These are phyloP conservation scores for Cancer borealis DNA, from an alignment of 2,888 invertebrate genomes.

Conservation along the genomic window DNA sequence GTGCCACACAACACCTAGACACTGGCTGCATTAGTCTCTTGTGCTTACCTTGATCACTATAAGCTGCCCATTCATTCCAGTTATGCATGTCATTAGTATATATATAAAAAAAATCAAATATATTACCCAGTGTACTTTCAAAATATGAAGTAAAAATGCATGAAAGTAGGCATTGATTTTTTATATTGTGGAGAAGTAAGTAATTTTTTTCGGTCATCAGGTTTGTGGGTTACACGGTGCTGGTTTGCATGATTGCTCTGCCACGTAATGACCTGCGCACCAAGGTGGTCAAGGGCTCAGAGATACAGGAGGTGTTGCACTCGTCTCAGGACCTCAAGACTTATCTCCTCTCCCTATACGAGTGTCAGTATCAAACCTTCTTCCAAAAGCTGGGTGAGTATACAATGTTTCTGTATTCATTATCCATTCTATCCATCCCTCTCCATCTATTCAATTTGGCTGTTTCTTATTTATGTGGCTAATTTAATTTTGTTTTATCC, in stretches of 20 bases:
- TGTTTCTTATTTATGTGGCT: background rate
- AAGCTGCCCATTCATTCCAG: too few relatives aligned
- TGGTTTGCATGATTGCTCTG: constrained; percentile 90
- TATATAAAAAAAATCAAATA: background rate
- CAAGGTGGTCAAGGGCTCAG: constrained; percentile 89
- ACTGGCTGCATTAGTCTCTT: background rate
- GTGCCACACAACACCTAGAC: background rate
- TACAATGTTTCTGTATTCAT: background rate
- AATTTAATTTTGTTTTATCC: background rate
- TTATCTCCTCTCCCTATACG: constrained; percentile 91
- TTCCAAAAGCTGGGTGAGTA: constrained; percentile 85
- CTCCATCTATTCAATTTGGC: background rate
- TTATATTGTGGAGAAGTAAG: background rate
- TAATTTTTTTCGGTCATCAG: constrained; percentile 36
- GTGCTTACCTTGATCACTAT: too few relatives aligned
- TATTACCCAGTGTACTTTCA: background rate
- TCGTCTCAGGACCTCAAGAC: constrained; percentile 85
- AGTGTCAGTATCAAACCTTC: constrained; percentile 96
- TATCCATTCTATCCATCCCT: constrained; percentile 44
- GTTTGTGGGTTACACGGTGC: constrained; percentile 87
- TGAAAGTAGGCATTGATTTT: background rate
- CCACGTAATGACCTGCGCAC: constrained; percentile 89
- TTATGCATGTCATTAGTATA: background rate
- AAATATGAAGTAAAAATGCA: background rate
- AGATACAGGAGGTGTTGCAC: constrained; percentile 90